Conservation (phyloP, 2,113 vertebrate species). For the Gnathonemus echidnorhynchus region DNA sequence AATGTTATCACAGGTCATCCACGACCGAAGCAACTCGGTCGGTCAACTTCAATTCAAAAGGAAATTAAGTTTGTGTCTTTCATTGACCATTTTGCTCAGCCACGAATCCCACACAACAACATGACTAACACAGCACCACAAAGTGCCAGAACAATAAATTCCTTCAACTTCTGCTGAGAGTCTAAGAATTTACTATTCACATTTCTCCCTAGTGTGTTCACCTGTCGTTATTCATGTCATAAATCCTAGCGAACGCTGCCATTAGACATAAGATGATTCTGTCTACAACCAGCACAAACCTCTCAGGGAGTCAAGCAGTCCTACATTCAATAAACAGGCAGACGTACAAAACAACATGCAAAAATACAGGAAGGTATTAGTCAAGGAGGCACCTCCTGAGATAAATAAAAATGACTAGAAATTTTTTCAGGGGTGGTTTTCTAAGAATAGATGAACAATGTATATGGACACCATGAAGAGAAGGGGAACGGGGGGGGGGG, state of each 20-base stretch:
- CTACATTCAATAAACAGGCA: not conserved
- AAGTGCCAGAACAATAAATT: not conserved
- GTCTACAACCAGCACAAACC: not conserved
- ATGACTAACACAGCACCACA: not conserved
- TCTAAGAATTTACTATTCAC: not conserved
- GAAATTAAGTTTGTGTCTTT: not conserved
- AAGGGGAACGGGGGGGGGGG: not conserved
- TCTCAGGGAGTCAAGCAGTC: not conserved
- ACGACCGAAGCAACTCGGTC: not conserved
- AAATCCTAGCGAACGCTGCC: not conserved
- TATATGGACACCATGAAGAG: not conserved
- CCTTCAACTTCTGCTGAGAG: not conserved
- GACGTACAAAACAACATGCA: not conserved
- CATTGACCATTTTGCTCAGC: not conserved
- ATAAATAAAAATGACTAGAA: not conserved
- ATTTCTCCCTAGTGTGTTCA: not conserved
- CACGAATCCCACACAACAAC: not conserved
- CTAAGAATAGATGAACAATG: not conserved
- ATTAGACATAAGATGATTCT: not conserved
- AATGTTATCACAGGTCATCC: not conserved
- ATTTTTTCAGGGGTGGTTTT: not conserved
- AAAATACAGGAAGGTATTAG: not conserved
- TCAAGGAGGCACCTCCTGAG: not conserved
- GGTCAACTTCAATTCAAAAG: not conserved
- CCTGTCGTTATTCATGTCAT: not conserved